phyloP scores from a whole-genome alignment of 1,140 invertebrate genomes.

The Gonioctena quinquepunctata region DNA sequence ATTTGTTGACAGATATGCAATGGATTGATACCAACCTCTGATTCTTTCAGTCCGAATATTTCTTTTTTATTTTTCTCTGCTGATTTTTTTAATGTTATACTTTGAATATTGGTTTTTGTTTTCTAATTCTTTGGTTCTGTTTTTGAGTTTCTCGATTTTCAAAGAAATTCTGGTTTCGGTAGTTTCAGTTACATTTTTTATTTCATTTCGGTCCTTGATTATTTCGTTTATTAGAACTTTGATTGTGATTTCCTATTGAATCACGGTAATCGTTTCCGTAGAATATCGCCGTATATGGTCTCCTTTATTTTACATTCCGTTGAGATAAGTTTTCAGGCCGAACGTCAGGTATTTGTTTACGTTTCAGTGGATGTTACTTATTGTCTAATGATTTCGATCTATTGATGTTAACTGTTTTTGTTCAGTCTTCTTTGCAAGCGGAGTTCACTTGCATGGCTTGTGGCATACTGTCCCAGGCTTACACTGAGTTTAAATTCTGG shows the following conservation, averaged over 20 bases:
- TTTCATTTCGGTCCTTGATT: constrained; percentile 1
- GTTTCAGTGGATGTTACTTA: not conserved
- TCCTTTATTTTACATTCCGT: not conserved
- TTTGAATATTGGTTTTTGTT: not conserved
- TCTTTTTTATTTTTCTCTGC: not conserved
- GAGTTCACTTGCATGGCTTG: too few species aligned
- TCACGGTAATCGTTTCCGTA: not conserved
- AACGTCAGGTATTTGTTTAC: not conserved
- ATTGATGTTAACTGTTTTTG: too few species aligned
- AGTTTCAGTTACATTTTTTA: not conserved
- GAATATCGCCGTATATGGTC: not conserved
- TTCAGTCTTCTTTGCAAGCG: too few species aligned
- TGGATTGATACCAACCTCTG: not conserved
- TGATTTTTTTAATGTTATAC: not conserved
- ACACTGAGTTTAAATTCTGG: too few species aligned
- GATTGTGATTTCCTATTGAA: not conserved
- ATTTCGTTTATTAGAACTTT: not conserved
- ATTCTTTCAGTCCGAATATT: constrained; percentile 2
- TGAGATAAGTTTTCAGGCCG: not conserved
- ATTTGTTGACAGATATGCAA: not conserved
- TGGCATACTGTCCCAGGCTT: too few species aligned
- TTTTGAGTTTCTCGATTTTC: not conserved
- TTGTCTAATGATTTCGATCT: too few species aligned
- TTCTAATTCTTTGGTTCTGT: not conserved
- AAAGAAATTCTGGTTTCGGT: not conserved